Base-by-base conservation (phyloP, 2,888 invertebrate genomes). In the Dorcus parallelipipedus region DNA sequence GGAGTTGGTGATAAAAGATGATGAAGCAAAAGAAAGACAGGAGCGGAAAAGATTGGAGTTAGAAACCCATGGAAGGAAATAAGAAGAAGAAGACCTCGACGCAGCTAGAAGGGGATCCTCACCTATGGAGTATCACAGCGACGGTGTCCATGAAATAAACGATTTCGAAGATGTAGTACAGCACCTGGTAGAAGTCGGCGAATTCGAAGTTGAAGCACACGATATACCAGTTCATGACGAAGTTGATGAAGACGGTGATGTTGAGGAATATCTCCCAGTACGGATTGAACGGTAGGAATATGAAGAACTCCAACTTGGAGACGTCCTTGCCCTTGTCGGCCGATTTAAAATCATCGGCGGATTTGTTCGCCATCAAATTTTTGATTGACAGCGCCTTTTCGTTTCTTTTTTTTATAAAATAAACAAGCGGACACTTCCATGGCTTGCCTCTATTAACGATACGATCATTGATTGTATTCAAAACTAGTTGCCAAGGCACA, bases 261-360 rank as follows among this genome's bases (percentile, higher is more conserved):
- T 55, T 49, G 5, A 62, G 52, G 7, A 59, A 50, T 9, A 58
- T 43, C 33, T 58, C 38, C 64, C 63, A 64, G 9, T 52, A 33
- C 7, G 23, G n/a, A 20, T 54, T 52, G 52, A 65, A 65, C 10
- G 64, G 63, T 20, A 65, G 49, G 38, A 61, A 65, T n/a, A 65
- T 62, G 9, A 65, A 61, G 40, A 61, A 61, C 41, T 45, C 51
- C 62, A 62, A 64, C 14, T 58, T 42, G 45, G 9, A 14, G 5
- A 52, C 23, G n/a, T 49, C 42, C 4, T 10, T 40, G 17, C 23
- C 45, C 10, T 20, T 9, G 20, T 45, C 23, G 20, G 10, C 26
- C 7, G 1, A 5, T 33, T 33, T 10, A 6, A 45, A 2, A 20
- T 9, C 23, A 4, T 45, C 20, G 3, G 20, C 45, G 1, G 45